Percentiles rank a stretch among this genome's conserved stretches.
Evolutionary conservation across 2,113 vertebrate species (phyloP).

Genomic region (Heterocephalus glaber): DNA sequence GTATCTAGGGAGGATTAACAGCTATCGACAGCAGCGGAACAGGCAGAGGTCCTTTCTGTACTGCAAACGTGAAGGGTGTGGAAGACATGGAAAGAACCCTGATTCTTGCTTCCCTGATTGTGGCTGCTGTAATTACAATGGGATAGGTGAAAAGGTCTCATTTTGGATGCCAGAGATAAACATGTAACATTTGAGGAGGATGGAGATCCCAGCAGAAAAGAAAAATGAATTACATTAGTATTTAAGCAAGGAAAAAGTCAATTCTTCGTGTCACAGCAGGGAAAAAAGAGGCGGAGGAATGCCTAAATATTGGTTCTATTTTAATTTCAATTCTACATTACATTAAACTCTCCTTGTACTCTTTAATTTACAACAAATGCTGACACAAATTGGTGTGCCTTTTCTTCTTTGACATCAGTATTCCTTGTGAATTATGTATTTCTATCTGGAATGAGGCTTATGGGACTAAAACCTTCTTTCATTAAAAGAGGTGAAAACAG

Average conservation of each 20-base stretch:
- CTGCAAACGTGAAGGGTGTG: neutral
- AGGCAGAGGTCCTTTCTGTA: neutral
- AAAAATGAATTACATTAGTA: slow-evolving; percentile 29
- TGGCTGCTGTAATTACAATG: slow-evolving; percentile 46
- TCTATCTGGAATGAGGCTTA: slow-evolving; percentile 83
- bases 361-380: slow-evolving; percentile 81
- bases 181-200: slow-evolving; percentile 1
- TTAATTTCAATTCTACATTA: slow-evolving; percentile 78
- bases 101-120: neutral
- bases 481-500: slow-evolving; percentile 78
- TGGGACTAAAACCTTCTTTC: slow-evolving; percentile 80
- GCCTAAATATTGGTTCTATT: slow-evolving; percentile 80
- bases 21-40: neutral
- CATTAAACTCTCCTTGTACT: slow-evolving; percentile 82
- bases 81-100: neutral
- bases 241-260: slow-evolving; percentile 48
- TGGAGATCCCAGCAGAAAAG: slow-evolving; percentile 36
- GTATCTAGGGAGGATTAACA: neutral
- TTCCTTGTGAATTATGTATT: slow-evolving; percentile 87
- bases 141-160: slow-evolving; percentile 57
- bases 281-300: slow-evolving; percentile 66
- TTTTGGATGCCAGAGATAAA: slow-evolving; percentile 52
- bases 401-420: slow-evolving; percentile 83
- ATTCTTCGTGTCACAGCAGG: slow-evolving; percentile 70
- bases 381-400: slow-evolving; percentile 81